Base-by-base conservation (phyloP, 1,140 invertebrate species). In the Wasmannia auropunctata region DNA sequence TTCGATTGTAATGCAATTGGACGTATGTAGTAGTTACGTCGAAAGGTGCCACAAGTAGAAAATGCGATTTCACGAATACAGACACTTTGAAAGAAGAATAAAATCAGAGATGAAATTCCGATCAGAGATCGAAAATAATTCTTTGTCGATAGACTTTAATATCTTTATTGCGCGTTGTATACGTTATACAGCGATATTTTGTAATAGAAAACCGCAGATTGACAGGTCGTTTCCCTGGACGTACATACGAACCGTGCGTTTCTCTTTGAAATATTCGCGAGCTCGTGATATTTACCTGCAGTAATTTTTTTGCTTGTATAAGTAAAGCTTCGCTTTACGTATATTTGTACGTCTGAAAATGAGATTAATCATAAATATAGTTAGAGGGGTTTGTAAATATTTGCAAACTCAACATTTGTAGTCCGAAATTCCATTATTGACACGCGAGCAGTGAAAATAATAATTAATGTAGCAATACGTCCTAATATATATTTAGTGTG, bases 1-100 rank as follows among this genome's bases (percentile, higher is more conserved):
- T 76, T 76, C 37, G 10, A 31, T 62, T 76, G 14, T 62, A 77
- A 77, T 62, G 14, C 25, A 28, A 76, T 76, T 14, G 19, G 11
- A 7, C 10, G 14, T 46, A 16, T 14, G n/a, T n/a, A n/a, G n/a
- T n/a, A 37, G 2, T 72, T 72, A 31, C 14, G 16, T 2, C 14
- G 69, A 34, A 2, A 11, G 28, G 4, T n/a, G 19, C 7, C 3
- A 31, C 28, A n/a, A 51, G 28, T 28, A 46, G 3, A 19, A 69
- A 43, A 43, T 72, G 5, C 19, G 4, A 34, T 51, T 72, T 54
- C 54, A 22, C 3, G n/a, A 34, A 3, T 51, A n/a, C 19, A 34
- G 4, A 6, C 10, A 70, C 11, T 31, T 49, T n/a, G n/a, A 8
- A 49, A 19, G 46, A 51, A n/a, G 3, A n/a, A n/a, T n/a, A n/a